Evolutionary conservation across 53 echinoderm and acorn worm species (phyloP), one percentile per base, ranked within the genome.

Genomic region (Holothuria scabra): DNA sequence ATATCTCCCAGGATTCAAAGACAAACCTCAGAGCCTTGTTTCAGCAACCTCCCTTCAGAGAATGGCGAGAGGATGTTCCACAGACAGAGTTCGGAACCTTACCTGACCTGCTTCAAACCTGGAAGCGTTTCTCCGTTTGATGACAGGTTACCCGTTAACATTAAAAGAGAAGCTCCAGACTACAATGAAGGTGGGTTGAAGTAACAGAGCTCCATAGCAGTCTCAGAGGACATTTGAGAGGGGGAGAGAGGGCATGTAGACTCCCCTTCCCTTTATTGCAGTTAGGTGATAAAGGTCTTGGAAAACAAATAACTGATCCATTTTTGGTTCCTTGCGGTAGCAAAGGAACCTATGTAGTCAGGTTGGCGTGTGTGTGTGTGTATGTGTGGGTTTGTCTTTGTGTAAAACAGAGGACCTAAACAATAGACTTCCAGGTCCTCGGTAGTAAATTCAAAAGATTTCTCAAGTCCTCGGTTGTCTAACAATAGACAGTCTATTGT

Each of bases 1-100:
- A 23, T 76, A 56, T 76, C 41, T 58, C 85, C 65, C 60, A 79
- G 95, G 76, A 93, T 93, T 81, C 95, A 95, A 34, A 85, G 95
- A 29, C 95, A 95, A 87, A 87, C 93, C 4, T 95, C 95, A 7
- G 95, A 95, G 76, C 95, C 95, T 1, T 95, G 95, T 55, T 95
- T 95, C 55, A 87, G 88, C 71, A 88, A 83, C 74, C 81, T 91
- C 46, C 84, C 52, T 25, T 81, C 81, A 21, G 56, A 62, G 21
- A 37, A 30, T 19, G 68, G 78, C 12, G 81, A 83, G 11, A 66
- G 87, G 23, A 74, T 67, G 46, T 97, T 97, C 76, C 92, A 94
- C 37, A 86, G 94, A 9, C 99, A 97, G 89, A 94, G 92, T 75
- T 97, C 99, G 0, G 99, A 97, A 79, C 99, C 99, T 14, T 74